Evolutionary conservation across 2,888 invertebrate species (phyloP).

Genomic region (Euplagia quadripunctaria): DNA sequence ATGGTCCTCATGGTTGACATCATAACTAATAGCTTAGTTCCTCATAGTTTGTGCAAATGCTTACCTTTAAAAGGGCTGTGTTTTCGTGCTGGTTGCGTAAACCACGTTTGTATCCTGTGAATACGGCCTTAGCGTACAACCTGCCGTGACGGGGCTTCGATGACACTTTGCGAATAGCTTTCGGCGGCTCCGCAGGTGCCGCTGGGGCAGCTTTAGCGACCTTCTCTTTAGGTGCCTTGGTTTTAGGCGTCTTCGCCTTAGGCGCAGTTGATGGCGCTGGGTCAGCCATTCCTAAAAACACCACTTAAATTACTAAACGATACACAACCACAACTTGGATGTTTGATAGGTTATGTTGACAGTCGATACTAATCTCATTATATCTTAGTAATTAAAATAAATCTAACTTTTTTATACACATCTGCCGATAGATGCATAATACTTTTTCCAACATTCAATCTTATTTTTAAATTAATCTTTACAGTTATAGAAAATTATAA

Average conservation of each 20-base stretch:
- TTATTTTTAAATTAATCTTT: conserved; percentile 58
- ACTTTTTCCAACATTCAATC: conserved; percentile 28
- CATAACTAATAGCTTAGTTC: not conserved
- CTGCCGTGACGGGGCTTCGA: conserved; percentile 91
- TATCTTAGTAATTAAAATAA: conserved; percentile 62
- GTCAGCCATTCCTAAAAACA: conserved; percentile 89
- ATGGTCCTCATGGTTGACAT: not conserved
- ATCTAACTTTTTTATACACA: conserved; percentile 59
- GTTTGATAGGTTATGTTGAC: conserved; percentile 82
- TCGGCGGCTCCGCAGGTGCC: conserved; percentile 84
- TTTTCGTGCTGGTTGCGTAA: conserved; percentile 99
- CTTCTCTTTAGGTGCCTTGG: conserved; percentile 88
- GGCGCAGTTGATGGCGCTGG: conserved; percentile 84
- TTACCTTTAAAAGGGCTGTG: conserved; percentile 96
- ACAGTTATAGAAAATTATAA: conserved; percentile 48
- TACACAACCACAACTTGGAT: conserved; percentile 43
- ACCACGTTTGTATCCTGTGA: conserved; percentile 98
- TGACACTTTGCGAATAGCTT: conserved; percentile 82
- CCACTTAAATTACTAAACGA: conserved; percentile 49
- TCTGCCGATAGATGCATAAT: conserved; percentile 25
- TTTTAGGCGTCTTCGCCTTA: conserved; percentile 86
- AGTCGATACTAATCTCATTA: conserved; percentile 70
- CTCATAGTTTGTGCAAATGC: not conserved
- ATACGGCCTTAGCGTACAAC: conserved; percentile 98
- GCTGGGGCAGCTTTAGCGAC: conserved; percentile 85